Evolutionary conservation across 92 coral and sea anemone genomes (phyloP), one percentile per base, ranked within the genome.

Genomic region (Epizoanthus illoricatus): DNA sequence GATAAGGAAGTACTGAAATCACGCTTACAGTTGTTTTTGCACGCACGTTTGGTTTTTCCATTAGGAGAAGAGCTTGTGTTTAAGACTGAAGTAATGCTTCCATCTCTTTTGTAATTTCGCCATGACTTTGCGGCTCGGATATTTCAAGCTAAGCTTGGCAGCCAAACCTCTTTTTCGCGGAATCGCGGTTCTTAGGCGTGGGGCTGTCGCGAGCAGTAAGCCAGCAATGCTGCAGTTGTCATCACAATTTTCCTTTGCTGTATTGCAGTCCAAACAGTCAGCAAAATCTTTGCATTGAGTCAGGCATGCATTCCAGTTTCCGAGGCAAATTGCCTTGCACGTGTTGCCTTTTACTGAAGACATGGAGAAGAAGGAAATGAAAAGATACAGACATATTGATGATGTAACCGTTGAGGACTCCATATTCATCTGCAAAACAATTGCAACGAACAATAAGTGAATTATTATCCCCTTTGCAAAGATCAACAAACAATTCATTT

Each of bases 371-470:
- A 49, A 21, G 61, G 20, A 24, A 10, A 74, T 13, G 39, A 74
- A 11, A 24, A 54, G 80, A 55, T 16, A 36, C 64, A 74, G 49
- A 21, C 57, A 55, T 57, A 74, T 0, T 33, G 80, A 74, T 74
- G 80, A 74, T 33, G 80, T 49, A 74, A 74, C 12, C 80, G 21
- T 74, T 15, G 65, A 55, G 18, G 45, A 55, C 54, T 56, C 24
- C 80, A 74, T 73, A 55, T 56, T 52, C 10, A 36, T 57, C 80
- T 74, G 66, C 66, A 74, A 74, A 56, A 74, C 66, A 74, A 74
- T 74, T 28, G 20, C 47, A 74, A 57, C 16, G 49, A 74, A 74
- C 80, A 28, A 28, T 74, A 41, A 74, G 65, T 36, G 10, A 67
- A 4, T 4, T 67, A 67, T 36, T n/a, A n/a, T n/a, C n/a, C 18